Base-by-base conservation (phyloP, 2,888 invertebrate genomes). In the Cheilosia vulpina region DNA sequence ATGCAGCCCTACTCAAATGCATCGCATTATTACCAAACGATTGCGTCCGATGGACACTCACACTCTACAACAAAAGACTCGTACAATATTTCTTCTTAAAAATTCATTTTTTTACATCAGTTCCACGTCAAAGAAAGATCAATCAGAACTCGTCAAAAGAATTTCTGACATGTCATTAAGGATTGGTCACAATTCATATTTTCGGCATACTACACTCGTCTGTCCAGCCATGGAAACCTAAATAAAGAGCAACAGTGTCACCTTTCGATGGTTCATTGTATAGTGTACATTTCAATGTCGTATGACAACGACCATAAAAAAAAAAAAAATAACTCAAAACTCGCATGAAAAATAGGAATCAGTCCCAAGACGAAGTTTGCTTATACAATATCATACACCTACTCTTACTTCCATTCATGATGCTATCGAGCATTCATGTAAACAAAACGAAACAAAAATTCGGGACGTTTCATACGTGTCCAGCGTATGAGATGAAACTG, bases 121-220 rank as follows among this genome's bases (percentile, higher is more conserved):
- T 85, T 85, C 85, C 80, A 85, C 85, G 85, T 85, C 85, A 80
- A 81, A 85, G 85, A 85, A 85, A 85, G 80, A 85, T 85, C 85
- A 85, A 85, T 85, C 85, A 85, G 85, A 77, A 60, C 43, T 81
- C 77, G 80, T 85, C 85, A 85, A 85, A 85, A 80, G 85, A 81
- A 81, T 85, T 85, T 85, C 72, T 85, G 85, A 85, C 85, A 81
- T 81, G 85, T 85, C 85, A 85, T 85, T 85, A 85, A 85, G 85
- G 85, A 85, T 85, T 85, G 85, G 85, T 85, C 85, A 85, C 85
- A 85, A 85, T 85, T 77, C 85, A 85, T 85, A 81, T 85, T 85
- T 85, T 84, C 85, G 85, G 81, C 81, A 85, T 66, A 60, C 80
- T 66, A 62, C 53, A 80, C 81, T 65, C 71, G 57, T 65, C 80